Conservation (phyloP, 2,888 invertebrate genomes). For the Aphodius sticticus region DNA sequence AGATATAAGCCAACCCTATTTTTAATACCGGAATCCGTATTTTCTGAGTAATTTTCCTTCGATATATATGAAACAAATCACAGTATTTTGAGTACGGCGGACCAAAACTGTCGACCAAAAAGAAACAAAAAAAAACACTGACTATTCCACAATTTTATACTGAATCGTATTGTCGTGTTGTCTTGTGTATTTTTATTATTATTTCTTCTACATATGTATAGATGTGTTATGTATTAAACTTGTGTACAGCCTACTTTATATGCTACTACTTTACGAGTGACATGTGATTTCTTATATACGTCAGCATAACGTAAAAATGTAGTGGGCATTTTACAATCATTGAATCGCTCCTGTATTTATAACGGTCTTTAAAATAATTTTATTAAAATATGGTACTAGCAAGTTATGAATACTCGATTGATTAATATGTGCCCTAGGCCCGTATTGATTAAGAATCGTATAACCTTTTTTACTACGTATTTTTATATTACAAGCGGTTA, state of each 20-base stretch:
- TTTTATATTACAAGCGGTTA: too few species aligned
- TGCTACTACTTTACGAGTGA: conserved; percentile 4
- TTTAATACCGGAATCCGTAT: background rate
- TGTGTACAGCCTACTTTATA: background rate
- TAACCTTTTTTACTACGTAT: too few species aligned
- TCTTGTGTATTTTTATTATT: background rate
- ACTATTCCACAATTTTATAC: background rate
- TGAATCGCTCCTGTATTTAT: background rate
- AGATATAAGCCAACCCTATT: background rate
- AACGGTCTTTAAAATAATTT: background rate
- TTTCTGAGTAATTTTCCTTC: background rate
- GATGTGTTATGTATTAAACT: background rate
- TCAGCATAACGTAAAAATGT: background rate
- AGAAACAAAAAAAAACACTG: background rate
- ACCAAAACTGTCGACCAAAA: background rate
- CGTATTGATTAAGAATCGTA: too few species aligned
- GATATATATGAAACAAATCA: background rate
- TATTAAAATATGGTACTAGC: background rate
- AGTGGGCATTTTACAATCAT: background rate
- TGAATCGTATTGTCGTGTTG: background rate
- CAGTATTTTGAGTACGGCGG: background rate
- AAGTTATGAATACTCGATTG: background rate
- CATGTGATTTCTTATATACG: background rate
- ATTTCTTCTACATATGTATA: background rate
- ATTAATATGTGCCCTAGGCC: too few species aligned